phyloP scores from a whole-genome alignment of 2,797 vertebrate genomes.

The Alauda arvensis region DNA sequence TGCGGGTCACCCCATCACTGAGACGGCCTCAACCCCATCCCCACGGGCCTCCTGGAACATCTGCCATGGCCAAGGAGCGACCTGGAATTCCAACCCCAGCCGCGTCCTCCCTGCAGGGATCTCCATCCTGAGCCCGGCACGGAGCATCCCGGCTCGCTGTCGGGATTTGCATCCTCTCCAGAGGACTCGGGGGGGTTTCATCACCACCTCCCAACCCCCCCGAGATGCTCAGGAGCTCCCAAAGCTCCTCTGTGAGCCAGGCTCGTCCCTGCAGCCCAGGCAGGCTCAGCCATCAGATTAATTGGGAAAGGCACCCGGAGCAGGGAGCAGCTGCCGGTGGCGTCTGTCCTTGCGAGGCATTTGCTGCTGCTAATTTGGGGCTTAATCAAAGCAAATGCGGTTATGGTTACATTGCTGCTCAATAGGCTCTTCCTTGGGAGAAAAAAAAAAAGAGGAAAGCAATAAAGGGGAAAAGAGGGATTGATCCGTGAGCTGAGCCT shows the following conservation, averaged over 20 bases:
- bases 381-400: slow-evolving; percentile 39
- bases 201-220: neutral
- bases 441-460: neutral
- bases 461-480: neutral
- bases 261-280: neutral
- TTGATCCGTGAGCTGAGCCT: neutral
- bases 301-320: neutral
- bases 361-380: slow-evolving; percentile 49
- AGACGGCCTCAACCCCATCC: neutral
- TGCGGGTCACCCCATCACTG: neutral
- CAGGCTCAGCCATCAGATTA: slow-evolving; percentile 12
- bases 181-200: neutral
- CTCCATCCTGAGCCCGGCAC: neutral
- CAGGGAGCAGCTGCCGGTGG: slow-evolving; percentile 43
- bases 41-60: fast-evolving
- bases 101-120: neutral
- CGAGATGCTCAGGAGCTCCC: neutral
- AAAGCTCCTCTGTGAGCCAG: neutral
- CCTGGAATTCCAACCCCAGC: neutral
- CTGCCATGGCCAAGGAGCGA: fast-evolving
- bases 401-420: neutral
- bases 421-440: neutral
- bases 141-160: neutral
- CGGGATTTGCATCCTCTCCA: neutral
- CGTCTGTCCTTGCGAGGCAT: slow-evolving; percentile 30